Evolutionary conservation across 2,113 vertebrate species (phyloP).

Genomic region (Perccottus glenii): DNA sequence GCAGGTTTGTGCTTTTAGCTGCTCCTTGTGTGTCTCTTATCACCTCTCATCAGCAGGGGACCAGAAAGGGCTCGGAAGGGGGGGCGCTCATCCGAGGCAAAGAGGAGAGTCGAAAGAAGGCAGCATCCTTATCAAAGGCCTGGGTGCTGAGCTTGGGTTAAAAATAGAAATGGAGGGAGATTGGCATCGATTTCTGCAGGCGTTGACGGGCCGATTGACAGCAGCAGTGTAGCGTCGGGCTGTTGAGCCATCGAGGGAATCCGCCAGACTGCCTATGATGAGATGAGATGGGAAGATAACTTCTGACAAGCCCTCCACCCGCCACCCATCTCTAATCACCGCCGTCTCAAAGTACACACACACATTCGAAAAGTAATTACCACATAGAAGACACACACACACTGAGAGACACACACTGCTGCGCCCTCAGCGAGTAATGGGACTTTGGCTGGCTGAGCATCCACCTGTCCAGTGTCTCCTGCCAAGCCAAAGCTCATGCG

Average conservation of each 20-base stretch:
- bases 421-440: slow-evolving; percentile 70
- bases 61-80: slow-evolving; percentile 37
- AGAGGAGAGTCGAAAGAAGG: slow-evolving; percentile 56
- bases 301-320: slow-evolving; percentile 74
- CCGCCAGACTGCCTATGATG: slow-evolving; percentile 74
- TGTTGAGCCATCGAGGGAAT: slow-evolving; percentile 77
- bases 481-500: slow-evolving; percentile 68
- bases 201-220: slow-evolving; percentile 76
- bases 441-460: slow-evolving; percentile 74
- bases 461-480: slow-evolving; percentile 70
- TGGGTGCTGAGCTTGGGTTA: slow-evolving; percentile 61
- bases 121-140: slow-evolving; percentile 74
- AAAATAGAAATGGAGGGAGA: slow-evolving; percentile 75
- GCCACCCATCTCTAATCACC: slow-evolving; percentile 71
- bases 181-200: slow-evolving; percentile 78
- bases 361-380: slow-evolving; percentile 71
- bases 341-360: slow-evolving; percentile 37
- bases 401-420: slow-evolving; percentile 19
- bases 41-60: slow-evolving; percentile 59
- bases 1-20: slow-evolving; percentile 55
- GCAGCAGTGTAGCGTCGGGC: slow-evolving; percentile 57
- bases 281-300: slow-evolving; percentile 78
- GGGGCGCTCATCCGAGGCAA: slow-evolving; percentile 55
- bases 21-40: slow-evolving; percentile 63
- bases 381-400: slow-evolving; percentile 23